Conservation (phyloP, 2,797 vertebrate genomes). For the Pangasius mekongensis region DNA sequence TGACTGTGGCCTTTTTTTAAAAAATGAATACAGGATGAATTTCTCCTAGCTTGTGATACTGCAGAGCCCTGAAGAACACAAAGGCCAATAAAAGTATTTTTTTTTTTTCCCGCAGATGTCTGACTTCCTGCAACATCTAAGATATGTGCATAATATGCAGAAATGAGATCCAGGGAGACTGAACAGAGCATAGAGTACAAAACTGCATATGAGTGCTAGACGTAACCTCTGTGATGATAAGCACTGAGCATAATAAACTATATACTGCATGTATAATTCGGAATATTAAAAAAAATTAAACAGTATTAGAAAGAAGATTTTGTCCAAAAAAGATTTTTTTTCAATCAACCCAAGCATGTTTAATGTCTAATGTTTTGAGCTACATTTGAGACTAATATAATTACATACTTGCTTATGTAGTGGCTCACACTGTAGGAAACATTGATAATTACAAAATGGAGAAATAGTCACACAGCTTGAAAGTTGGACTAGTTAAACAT, state of each 20-base stretch:
- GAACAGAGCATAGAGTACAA: neutral
- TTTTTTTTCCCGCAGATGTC: neutral
- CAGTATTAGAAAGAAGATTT: neutral
- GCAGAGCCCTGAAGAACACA: neutral
- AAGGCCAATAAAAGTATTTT: neutral
- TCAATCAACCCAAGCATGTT: no score
- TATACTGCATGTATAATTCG: neutral
- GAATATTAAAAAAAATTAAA: neutral
- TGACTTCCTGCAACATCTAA: neutral
- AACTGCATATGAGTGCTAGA: neutral
- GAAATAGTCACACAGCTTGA: no score
- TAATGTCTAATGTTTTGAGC: no score
- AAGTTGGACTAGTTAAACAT: no score
- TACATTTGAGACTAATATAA: no score
- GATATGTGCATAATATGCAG: neutral
- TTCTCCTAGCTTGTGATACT: neutral
- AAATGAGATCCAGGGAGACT: neutral
- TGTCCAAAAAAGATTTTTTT: neutral
- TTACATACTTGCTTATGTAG: no score
- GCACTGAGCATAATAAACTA: neutral
- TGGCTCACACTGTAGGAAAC: no score
- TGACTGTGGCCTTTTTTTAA: neutral
- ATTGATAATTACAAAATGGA: no score
- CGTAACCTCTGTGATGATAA: neutral
- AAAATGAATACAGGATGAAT: neutral